Percentiles rank a stretch among this genome's conserved stretches.
Evolutionary conservation across 2,888 invertebrate genomes (phyloP).

Genomic region (Tupiocoris notatus): DNA sequence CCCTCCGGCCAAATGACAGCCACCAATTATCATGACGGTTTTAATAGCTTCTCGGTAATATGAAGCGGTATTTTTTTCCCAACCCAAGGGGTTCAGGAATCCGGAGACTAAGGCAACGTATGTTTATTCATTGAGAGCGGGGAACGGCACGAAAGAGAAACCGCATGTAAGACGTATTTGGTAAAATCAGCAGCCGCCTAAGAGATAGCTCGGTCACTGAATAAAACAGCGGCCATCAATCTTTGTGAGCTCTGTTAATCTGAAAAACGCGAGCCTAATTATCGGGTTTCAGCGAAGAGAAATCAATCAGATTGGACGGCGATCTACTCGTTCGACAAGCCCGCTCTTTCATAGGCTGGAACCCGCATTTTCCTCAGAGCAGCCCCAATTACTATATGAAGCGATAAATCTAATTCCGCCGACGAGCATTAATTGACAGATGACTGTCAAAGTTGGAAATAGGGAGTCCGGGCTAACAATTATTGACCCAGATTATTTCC

Average conservation of each 20-base stretch:
- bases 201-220: background rate
- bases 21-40: constrained; percentile 26
- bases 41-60: constrained; percentile 25
- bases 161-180: constrained; percentile 15
- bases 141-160: background rate
- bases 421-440: constrained; percentile 23
- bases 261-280: constrained; percentile 14
- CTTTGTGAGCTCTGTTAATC: constrained; percentile 21
- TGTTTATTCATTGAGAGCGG: constrained; percentile 26
- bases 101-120: no score
- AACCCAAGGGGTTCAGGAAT: no score
- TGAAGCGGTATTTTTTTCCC: constrained; percentile 19
- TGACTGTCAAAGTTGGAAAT: no score
- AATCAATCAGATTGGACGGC: constrained; percentile 29
- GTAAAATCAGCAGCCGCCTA: constrained; percentile 1
- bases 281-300: constrained; percentile 18
- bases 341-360: no score
- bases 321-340: no score
- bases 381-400: constrained; percentile 24
- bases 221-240: constrained; percentile 29
- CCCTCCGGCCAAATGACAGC: background rate
- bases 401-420: constrained; percentile 24
- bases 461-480: no score
- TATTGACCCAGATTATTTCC: no score
- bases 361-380: no score